Percentiles rank a stretch among this genome's conserved stretches.
These are phyloP conservation scores for Prionace glauca DNA, from an alignment of 2,797 vertebrate species.

Conservation along the genomic window DNA sequence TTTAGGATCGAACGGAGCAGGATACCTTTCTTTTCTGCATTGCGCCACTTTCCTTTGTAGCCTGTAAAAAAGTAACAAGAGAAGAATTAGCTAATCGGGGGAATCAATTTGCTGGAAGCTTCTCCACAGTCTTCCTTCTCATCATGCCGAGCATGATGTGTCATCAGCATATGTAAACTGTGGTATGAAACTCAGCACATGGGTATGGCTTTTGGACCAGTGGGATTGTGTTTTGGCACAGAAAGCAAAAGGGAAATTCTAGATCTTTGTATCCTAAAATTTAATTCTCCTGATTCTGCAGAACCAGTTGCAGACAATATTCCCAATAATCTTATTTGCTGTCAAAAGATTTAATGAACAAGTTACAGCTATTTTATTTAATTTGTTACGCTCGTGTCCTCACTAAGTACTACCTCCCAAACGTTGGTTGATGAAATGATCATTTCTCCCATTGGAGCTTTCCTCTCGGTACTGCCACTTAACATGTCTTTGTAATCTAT, in stretches of 20 bases:
- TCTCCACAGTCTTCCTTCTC: slow-evolving; percentile 98
- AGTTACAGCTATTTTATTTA: background rate
- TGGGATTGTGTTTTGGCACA: slow-evolving; percentile 59
- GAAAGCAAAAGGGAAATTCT: background rate
- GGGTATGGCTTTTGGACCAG: slow-evolving; percentile 74
- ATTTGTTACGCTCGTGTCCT: background rate
- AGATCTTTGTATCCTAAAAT: background rate
- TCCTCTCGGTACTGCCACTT: background rate
- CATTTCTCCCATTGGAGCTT: background rate
- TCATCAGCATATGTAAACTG: slow-evolving; percentile 86
- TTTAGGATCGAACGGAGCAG: slow-evolving; percentile 92
- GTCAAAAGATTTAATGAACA: background rate
- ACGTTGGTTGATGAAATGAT: background rate
- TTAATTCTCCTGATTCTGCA: background rate
- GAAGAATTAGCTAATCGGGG: slow-evolving; percentile 89
- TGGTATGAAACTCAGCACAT: slow-evolving; percentile 82
- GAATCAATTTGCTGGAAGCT: slow-evolving; percentile 99
- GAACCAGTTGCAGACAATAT: background rate
- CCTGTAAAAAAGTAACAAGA: slow-evolving; percentile 99
- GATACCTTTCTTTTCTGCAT: slow-evolving; percentile 76
- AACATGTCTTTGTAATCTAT: background rate
- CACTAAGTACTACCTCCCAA: background rate
- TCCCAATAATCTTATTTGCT: background rate
- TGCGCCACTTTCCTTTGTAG: slow-evolving; percentile 83
- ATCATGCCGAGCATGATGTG: slow-evolving; percentile 84